Base-by-base conservation (phyloP, 2,888 invertebrate species). In the Latrodectus hesperus region DNA sequence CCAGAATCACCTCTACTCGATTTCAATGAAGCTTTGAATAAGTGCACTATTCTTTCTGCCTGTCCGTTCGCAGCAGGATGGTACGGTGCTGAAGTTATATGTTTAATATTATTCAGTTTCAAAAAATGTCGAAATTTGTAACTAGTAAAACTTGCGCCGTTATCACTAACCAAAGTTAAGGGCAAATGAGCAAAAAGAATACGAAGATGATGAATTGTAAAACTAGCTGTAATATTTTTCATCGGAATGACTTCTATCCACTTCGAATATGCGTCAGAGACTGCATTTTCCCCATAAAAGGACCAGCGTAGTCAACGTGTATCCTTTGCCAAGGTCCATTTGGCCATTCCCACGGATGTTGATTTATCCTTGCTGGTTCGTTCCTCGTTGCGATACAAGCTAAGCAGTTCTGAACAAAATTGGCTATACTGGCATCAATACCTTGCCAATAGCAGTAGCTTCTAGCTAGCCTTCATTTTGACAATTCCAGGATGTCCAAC, bases 21-120 rank as follows among this genome's bases (percentile, higher is more conserved):
- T n/a, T n/a, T n/a, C n/a, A n/a, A n/a, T n/a, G n/a, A n/a, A n/a
- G n/a, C n/a, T n/a, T n/a, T n/a, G n/a, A 78, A 78, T 70, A 78
- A 78, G 68, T 73, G 90, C 12, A 91, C 91, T n/a, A 84, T 77
- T 17, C 91, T 82, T 85, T 91, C 90, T 51, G 91, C 91, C 80
- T 90, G 90, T 22, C 91, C 90, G 85, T 90, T 91, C 11, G 90
- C 77, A 9, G 88, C 67, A 70, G 90, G 90, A 72, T 90, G 88
- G 74, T 90, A 90, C 38, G 90, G 90, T 38, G 90, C 89, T 16
- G 89, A 75, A 68, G 75, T 83, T 16, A 77, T 75, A 49, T 75
- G 86, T 73, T 88, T 60, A 52, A 90, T 90, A 16, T 90, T 89
- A 79, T 90, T 90, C 78, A 51, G 78, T 84, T 78, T 60, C 73